Evolutionary conservation across 2,797 vertebrate species (phyloP), one percentile per base, ranked within the genome.

Genomic region (Sebastes wilsoni): DNA sequence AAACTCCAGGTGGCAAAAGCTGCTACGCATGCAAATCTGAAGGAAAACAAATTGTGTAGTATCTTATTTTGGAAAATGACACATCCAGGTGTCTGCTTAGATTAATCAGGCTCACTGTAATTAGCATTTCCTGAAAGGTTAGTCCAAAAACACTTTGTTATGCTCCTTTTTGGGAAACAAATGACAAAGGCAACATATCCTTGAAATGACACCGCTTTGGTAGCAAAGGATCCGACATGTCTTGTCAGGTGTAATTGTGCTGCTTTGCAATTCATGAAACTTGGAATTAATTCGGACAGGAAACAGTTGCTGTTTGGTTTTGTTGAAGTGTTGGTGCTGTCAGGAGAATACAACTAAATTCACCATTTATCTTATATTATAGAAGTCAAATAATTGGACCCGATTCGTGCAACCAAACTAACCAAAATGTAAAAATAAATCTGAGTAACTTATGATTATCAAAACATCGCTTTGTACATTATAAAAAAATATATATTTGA

Each of bases 261-360:
- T 70, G 16, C 75, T 89, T 86, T 86, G 68, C 76, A 88, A 70
- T 82, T 79, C 79, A 80, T 75, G 67, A 86, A 79, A 78, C 34
- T 75, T 80, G 69, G 23, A 81, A 76, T 78, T 20, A 30, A 25
- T 72, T 62, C 8, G 60, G 20, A 70, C 46, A 11, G 20, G 28
- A 18, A 80, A 59, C 20, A 4, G 18, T 38, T 55, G 54, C 11
- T 23, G 12, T 56, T 56, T 56, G 54, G n/a, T 23, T 8, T 55
- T 46, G 42, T 18, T 46, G 42, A 18, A 55, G n/a, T 23, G 9
- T 23, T 14, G 22, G 13, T 14, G 12, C 49, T 11, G 20, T 54
- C 49, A 52, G 38, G 14, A 42, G 38, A 42, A 6, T 42, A 16
- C 38, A 42, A 42, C 38, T 16, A 42, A 56, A 23, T 56, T 56